A percentile compares a stretch with the other conserved stretches of the same genome.
Evolutionary conservation across 2,113 vertebrate species (phyloP).

Genomic region (Pollimyrus isidori): DNA sequence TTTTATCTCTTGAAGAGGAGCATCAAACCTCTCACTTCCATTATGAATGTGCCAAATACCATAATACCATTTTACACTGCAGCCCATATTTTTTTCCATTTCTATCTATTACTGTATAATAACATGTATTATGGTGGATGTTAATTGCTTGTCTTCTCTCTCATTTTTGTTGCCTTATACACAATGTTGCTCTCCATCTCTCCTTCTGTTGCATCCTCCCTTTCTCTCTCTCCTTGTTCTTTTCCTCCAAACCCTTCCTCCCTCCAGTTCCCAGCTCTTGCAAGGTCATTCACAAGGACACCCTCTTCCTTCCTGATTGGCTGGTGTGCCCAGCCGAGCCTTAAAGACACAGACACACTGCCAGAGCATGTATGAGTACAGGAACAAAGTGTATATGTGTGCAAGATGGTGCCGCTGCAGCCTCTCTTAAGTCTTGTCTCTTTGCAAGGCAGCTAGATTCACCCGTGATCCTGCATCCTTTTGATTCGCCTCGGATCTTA

Average conservation of each 20-base stretch:
- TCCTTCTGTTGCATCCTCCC: neutral
- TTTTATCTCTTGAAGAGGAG: neutral
- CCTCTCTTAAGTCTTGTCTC: neutral
- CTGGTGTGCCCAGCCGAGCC: neutral
- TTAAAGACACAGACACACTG: slow-evolving; percentile 15
- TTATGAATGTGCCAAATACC: neutral
- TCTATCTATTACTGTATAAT: neutral
- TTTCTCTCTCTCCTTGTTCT: neutral
- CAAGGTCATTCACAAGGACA: slow-evolving; percentile 27
- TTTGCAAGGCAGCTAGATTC: neutral
- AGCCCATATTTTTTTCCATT: neutral
- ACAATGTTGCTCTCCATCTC: neutral
- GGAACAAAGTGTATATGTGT: neutral
- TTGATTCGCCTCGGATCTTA: neutral
- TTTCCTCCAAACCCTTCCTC: neutral
- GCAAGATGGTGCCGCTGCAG: neutral
- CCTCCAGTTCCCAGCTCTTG: slow-evolving; percentile 2
- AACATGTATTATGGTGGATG: no score
- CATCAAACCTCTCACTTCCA: neutral
- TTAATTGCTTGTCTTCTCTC: neutral
- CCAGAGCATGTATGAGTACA: neutral
- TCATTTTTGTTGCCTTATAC: neutral
- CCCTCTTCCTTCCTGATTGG: slow-evolving; percentile 12
- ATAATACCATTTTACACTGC: neutral
- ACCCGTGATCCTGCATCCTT: neutral